Evolutionary conservation across 2,113 vertebrate genomes (phyloP), one percentile per base, ranked within the genome.

Genomic region (Phalacrocorax carbo): DNA sequence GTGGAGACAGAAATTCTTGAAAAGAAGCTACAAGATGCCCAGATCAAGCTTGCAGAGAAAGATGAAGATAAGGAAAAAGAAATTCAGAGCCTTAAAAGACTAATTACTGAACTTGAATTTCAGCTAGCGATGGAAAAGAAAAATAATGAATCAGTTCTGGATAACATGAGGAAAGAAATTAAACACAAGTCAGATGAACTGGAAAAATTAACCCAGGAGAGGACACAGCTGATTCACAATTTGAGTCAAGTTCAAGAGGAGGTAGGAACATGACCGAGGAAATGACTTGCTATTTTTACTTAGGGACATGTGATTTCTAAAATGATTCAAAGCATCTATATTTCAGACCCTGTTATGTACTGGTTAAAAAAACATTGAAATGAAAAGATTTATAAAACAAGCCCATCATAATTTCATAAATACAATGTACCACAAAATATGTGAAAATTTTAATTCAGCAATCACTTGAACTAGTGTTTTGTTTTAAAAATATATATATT

Each of bases 151-250:
- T 93, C 97, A 40, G 38, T 97, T 95, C 95, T 96, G 95, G 96
- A 97, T 69, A 96, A 95, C n/a, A 94, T 97, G 94, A 98, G 89
- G 96, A 98, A 97, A 95, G 98, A 98, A 95, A 94, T 98, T 12
- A 97, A 98, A 81, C 97, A 98, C 96, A 98, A 98, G 97, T 97
- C 98, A 44, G 96, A 97, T 38, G 97, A 99, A 82, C 96, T 99
- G 96, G 98, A 98, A 95, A 97, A 97, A 94, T 82, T 98, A 60
- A 96, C 88, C 70, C 94, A 98, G 86, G 98, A 98, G 42, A 96
- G 98, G 36, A 94, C 97, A 34, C 98, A 98, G 30, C 97, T 98
- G 96, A 98, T 93, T 66, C 97, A 98, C 95, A 98, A 93, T 12
- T 97, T 98, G 77, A 91, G 91, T 86, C 96, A 97, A 90, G 97